Evolutionary conservation across 2,888 invertebrate species (phyloP).

Genomic region (Lasius fuliginosus): DNA sequence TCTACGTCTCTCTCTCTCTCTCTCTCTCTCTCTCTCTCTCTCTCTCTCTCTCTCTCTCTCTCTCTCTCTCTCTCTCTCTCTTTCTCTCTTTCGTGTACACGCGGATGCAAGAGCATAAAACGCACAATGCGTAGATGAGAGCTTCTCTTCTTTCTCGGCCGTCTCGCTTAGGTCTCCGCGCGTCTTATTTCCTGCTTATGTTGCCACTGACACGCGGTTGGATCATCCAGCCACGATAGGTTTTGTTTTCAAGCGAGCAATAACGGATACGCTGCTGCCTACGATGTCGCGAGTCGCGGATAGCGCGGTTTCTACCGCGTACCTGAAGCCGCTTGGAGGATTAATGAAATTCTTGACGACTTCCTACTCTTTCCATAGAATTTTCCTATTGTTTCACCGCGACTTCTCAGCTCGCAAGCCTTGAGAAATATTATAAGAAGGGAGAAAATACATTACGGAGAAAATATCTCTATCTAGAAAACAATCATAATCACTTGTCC

Average conservation of each 20-base stretch:
- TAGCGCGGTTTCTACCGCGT: slow-evolving; percentile 12
- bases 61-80: neutral
- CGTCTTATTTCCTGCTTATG: slow-evolving; percentile 46
- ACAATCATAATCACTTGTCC: slow-evolving; percentile 52
- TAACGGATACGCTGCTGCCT: slow-evolving; percentile 31
- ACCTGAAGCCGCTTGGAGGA: slow-evolving; percentile 3
- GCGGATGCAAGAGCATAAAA: slow-evolving; percentile 74
- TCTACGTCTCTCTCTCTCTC: neutral
- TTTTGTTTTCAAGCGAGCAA: slow-evolving; percentile 40
- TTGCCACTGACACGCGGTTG: slow-evolving; percentile 30
- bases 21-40: neutral
- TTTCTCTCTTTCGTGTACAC: slow-evolving; percentile 26
- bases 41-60: neutral
- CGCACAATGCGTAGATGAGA: slow-evolving; percentile 69
- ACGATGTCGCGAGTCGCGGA: slow-evolving; percentile 34
- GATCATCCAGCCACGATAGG: slow-evolving; percentile 14
- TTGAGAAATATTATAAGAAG: neutral
- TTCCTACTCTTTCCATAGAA: neutral
- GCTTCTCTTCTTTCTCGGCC: slow-evolving; percentile 32
- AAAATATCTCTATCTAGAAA: slow-evolving; percentile 3
- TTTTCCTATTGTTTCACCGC: neutral
- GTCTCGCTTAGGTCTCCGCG: neutral
- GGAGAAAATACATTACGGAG: neutral
- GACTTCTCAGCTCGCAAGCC: neutral
- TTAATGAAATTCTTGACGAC: slow-evolving; percentile 23